phyloP scores from a whole-genome alignment of 2,113 vertebrate species.

The Burhinus bistriatus region DNA sequence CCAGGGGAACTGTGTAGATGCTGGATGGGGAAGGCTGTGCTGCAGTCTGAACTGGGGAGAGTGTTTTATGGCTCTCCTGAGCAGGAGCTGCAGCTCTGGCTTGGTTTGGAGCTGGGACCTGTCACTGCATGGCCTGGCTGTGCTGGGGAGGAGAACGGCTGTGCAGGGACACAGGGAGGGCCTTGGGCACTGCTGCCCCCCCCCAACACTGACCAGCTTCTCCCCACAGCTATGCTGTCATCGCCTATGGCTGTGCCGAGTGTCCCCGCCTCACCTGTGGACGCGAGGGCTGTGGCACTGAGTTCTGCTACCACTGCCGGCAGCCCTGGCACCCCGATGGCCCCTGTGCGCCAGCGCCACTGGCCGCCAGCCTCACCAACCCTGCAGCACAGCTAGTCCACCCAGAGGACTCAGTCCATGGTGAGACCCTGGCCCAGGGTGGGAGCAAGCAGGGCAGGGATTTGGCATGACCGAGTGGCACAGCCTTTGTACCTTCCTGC shows the following conservation, averaged over 20 bases:
- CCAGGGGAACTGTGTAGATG: not conserved
- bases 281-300: constrained; percentile 80
- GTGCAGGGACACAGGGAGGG: not conserved
- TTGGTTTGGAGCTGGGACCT: fast-evolving
- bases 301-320: constrained; percentile 90
- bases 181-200: fast-evolving
- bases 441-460: not conserved
- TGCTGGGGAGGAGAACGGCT: fast-evolving
- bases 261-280: constrained; percentile 85
- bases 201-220: fast-evolving
- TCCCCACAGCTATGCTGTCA: constrained; percentile 80
- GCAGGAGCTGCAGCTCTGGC: not conserved
- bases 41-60: not conserved
- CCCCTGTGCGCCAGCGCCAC: constrained; percentile 76
- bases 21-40: not conserved
- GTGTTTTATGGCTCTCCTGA: not conserved
- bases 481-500: not conserved
- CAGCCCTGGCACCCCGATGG: constrained; percentile 86
- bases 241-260: constrained; percentile 83
- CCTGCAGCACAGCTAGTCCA: constrained; percentile 73
- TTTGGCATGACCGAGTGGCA: not conserved
- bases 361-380: constrained; percentile 61
- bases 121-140: not conserved
- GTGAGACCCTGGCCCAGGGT: constrained; percentile 35
- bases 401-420: constrained; percentile 75